Evolutionary conservation across 2,113 vertebrate genomes (phyloP).

Genomic region (Callocephalon fimbriatum): DNA sequence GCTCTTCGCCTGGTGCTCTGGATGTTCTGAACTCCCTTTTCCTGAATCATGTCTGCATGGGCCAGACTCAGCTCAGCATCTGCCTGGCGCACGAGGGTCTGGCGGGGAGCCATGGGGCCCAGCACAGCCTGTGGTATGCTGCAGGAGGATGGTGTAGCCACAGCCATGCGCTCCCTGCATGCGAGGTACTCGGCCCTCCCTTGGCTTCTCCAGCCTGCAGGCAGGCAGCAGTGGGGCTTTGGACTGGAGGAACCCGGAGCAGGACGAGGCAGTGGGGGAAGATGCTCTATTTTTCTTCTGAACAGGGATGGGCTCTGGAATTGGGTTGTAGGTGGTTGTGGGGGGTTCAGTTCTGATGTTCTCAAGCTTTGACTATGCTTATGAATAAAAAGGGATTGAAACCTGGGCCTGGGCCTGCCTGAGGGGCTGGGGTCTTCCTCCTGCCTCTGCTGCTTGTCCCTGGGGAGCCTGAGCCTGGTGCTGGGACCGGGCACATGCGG

Average conservation of each 20-base stretch:
- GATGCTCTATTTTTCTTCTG: constrained; percentile 40
- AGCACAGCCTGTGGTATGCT: rapidly evolving
- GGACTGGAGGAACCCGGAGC: not conserved
- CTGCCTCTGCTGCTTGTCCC: not conserved
- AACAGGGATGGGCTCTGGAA: not conserved
- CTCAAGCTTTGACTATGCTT: constrained; percentile 40
- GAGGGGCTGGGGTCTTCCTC: rapidly evolving
- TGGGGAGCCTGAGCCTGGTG: not conserved
- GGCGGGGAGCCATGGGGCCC: rapidly evolving
- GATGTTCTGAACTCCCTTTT: not conserved
- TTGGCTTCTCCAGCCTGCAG: not conserved
- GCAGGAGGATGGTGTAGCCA: no score
- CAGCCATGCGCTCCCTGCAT: rapidly evolving
- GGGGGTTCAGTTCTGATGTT: not conserved
- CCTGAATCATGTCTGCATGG: not conserved
- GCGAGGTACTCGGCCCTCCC: not conserved
- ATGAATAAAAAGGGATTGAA: constrained; percentile 53
- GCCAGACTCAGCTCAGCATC: rapidly evolving
- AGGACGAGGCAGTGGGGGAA: not conserved
- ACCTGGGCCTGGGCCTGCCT: not conserved
- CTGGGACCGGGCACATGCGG: not conserved
- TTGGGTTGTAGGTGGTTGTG: not conserved
- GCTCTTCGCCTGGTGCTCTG: not conserved
- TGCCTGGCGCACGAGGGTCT: not conserved
- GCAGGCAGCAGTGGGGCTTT: constrained; percentile 8